These are phyloP conservation scores for Sterrhoptilus dennistouni DNA, from an alignment of 2,113 vertebrate genomes.

Conservation along the genomic window DNA sequence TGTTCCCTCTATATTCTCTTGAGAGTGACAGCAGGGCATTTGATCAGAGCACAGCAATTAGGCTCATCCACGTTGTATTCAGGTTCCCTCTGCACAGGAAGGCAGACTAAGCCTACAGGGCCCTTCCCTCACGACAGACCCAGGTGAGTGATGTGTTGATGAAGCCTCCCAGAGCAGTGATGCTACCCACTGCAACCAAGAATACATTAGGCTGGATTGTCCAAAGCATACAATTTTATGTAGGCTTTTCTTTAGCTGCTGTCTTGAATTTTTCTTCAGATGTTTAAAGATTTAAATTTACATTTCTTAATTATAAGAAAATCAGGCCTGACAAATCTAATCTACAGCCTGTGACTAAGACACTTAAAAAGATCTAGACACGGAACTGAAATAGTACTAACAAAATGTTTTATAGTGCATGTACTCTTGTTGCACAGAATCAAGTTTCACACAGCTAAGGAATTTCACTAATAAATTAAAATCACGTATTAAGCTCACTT, in stretches of 20 bases:
- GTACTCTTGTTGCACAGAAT: neutral
- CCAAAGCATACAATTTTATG: neutral
- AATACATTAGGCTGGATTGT: neutral
- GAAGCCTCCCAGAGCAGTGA: neutral
- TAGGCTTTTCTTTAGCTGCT: neutral
- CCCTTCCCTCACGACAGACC: neutral
- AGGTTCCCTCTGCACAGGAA: neutral
- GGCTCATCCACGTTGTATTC: neutral
- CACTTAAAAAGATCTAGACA: neutral
- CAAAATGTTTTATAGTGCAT: rapidly evolving
- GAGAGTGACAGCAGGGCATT: neutral
- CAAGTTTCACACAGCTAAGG: neutral
- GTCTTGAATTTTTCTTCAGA: neutral
- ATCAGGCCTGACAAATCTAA: neutral
- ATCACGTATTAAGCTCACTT: neutral
- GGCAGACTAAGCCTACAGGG: neutral
- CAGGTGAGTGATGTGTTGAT: neutral
- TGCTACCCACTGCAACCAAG: neutral
- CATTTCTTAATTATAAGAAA: neutral
- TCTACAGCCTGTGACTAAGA: neutral
- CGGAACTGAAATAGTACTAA: neutral
- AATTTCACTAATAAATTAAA: neutral
- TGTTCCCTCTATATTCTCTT: neutral
- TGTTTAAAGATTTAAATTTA: neutral
- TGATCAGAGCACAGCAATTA: neutral